Evolutionary conservation across 2,888 invertebrate species (phyloP), one percentile per base, ranked within the genome.

Genomic region (Tetropium fuscum): DNA sequence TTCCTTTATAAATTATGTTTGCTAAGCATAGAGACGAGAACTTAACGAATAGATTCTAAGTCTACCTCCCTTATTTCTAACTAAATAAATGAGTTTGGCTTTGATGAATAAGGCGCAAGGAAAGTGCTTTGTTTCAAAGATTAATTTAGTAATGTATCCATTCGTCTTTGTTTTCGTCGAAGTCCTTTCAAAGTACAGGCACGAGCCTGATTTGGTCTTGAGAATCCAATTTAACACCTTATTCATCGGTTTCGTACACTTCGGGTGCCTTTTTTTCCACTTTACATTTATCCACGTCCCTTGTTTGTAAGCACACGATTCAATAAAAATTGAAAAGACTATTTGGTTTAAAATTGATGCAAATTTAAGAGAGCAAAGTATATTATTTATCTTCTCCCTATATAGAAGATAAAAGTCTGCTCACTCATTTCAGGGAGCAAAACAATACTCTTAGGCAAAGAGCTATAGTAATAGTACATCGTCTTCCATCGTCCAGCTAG

Each of bases 81-180:
- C 78, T 77, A 74, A 79, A 80, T 79, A 80, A 80, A 80, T 79
- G 80, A 79, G 78, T 77, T 75, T 60, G 75, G 76, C 77, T 78
- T 77, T 78, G 78, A 77, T 79, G 80, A 79, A 78, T 78, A 78
- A 75, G 78, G 77, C 78, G 72, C 76, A 75, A 78, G 78, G 78
- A 78, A 72, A 74, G 71, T 72, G 78, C 79, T 80, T 80, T 80
- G 80, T 80, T 75, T 78, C 79, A 76, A 79, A 80, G 80, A 80
- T 80, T 80, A 80, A 80, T 80, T 79, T 79, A 72, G 78, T 78
- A 80, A 80, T 79, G 79, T 78, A 79, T 74, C 78, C 78, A 79
- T 79, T 79, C 77, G 78, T 79, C 79, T 78, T 78, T 78, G 80
- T 79, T 77, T 76, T 76, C 70, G 62, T 60, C 67, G n/a, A 60